Percentiles rank a stretch among this genome's conserved stretches.
Conservation (phyloP, 2,888 invertebrate genomes). For the Zele albiditarsus region DNA sequence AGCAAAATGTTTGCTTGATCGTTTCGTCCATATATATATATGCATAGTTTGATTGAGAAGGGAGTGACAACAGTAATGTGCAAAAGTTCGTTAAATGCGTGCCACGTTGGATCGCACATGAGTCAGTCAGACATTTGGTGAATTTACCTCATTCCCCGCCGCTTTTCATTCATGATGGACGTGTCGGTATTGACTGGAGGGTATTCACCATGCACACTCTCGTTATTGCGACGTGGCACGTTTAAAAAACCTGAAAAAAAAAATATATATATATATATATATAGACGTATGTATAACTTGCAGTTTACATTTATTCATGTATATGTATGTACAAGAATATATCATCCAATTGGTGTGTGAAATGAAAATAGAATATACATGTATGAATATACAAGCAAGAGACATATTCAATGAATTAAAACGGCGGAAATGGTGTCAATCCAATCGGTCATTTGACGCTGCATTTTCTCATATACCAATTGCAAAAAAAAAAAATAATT, state of each 20-base stretch:
- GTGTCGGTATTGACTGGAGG: slow-evolving; percentile 2
- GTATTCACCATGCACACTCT: not conserved
- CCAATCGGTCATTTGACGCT: slow-evolving; percentile 24
- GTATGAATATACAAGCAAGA: not conserved
- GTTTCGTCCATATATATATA: not conserved
- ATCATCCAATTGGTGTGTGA: not conserved
- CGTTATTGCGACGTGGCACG: slow-evolving; percentile 20
- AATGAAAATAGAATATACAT: not conserved
- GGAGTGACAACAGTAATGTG: slow-evolving; percentile 9
- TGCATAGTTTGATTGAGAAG: slow-evolving; percentile 4
- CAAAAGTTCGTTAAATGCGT: slow-evolving; percentile 23
- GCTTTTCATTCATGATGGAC: slow-evolving; percentile 22
- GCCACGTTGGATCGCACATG: slow-evolving; percentile 21
- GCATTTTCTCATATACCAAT: slow-evolving; percentile 16
- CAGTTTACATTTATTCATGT: not conserved
- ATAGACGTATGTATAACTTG: not conserved
- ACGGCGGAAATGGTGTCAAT: slow-evolving; percentile 17
- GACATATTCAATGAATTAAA: slow-evolving; percentile 25
- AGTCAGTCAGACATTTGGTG: slow-evolving; percentile 26
- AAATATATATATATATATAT: not conserved
- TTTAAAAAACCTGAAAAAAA: not conserved
- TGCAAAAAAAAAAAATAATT: not conserved
- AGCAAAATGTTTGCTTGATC: not conserved
- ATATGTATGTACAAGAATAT: not conserved
- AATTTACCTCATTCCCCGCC: not conserved